Evolutionary conservation across 2,888 invertebrate genomes (phyloP), one percentile per base, ranked within the genome.

Genomic region (Ramazzottius varieornatus): DNA sequence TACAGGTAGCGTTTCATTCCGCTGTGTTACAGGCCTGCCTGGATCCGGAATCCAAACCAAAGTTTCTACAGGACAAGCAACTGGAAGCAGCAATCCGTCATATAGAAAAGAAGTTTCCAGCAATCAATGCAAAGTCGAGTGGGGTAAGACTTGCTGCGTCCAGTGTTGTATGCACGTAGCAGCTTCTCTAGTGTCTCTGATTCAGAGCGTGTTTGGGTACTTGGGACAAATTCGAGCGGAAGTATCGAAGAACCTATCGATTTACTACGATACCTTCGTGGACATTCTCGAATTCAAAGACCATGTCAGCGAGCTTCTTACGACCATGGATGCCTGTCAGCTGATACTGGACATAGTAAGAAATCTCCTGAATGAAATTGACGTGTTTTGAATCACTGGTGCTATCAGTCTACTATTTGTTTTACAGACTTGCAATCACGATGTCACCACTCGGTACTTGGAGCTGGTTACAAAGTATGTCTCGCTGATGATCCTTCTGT

Each of bases 201-300:
- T 40, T 40, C 40, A 54, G 54, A 29, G 29, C 24, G 54, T 54
- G 4, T 54, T 24, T 24, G 54, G 54, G 4, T 54, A 54, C 24
- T 54, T 96, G 64, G 83, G 86, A 63, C 84, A 83, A 69, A 86
- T 93, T 65, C 83, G 86, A 70, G 86, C 85, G 73, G 98, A 99
- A 75, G 90, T 99, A 46, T 89, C 93, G 69, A 96, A 96, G 75
- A 90, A 92, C 0, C 79, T 99, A 1, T 92, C 93, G 0, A 77
- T 98, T 4, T 99, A 99, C 75, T 99, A 99, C 74, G 93, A 92
- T 75, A 98, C 98, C 0, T 98, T 99, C 79, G 96, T 96, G 16
- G 98, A 99, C 80, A 81, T 99, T 63, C 79, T 99, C 66, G 96
- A 98, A 75, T 90, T 98, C 73, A 96, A 93, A 75, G 80, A 81